phyloP scores from a whole-genome alignment of 2,797 vertebrate genomes.

The Gastrophryne carolinensis region DNA sequence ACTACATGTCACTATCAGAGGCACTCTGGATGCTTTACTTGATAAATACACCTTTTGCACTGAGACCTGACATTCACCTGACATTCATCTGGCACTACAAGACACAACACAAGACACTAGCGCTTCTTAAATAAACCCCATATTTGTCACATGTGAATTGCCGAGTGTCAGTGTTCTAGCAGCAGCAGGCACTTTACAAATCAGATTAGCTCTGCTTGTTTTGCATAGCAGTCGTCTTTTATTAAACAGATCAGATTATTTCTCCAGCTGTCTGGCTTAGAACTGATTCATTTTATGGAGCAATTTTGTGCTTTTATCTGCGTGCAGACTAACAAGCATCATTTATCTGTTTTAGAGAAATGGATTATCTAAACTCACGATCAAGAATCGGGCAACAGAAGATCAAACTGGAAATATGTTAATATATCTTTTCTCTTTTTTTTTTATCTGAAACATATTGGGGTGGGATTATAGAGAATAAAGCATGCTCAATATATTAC shows the following conservation, averaged over 20 bases:
- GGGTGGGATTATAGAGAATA: neutral
- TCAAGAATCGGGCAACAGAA: neutral
- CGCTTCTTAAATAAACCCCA: too few species aligned
- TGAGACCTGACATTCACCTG: too few species aligned
- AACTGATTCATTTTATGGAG: neutral
- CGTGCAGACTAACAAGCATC: neutral
- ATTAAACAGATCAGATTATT: neutral
- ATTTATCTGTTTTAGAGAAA: slow-evolving; percentile 67
- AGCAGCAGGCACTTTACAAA: slow-evolving; percentile 9
- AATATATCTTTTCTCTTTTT: neutral
- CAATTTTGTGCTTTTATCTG: neutral
- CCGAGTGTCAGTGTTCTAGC: neutral
- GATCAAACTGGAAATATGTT: neutral
- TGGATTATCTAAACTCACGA: slow-evolving; percentile 67
- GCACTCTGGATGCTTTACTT: too few species aligned
- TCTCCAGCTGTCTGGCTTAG: neutral
- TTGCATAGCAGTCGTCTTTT: neutral
- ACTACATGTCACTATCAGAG: too few species aligned
- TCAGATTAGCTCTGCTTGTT: slow-evolving; percentile 27
- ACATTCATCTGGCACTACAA: too few species aligned
- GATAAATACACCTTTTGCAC: too few species aligned
- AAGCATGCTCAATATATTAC: too few species aligned
- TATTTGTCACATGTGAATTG: neutral
- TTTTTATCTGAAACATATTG: neutral
- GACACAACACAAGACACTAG: too few species aligned